Percentiles rank a stretch among this genome's conserved stretches.
These are phyloP conservation scores for Nilaparvata lugens DNA, from an alignment of 1,140 invertebrate genomes.

Conservation along the genomic window DNA sequence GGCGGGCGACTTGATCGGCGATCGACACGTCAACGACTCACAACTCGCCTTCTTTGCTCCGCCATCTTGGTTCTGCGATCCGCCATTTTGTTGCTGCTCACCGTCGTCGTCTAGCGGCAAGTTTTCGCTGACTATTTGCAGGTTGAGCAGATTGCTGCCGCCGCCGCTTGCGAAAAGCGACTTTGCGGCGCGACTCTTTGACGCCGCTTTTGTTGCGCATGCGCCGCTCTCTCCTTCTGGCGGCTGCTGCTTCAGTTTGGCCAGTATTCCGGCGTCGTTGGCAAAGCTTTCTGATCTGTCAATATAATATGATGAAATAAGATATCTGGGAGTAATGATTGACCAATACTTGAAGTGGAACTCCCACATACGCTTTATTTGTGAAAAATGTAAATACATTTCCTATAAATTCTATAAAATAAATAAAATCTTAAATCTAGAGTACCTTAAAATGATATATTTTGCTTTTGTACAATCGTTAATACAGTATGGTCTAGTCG, in stretches of 20 bases:
- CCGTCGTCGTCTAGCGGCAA: neutral
- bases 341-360: too few species aligned
- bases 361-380: too few species aligned
- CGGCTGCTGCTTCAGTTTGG: slow-evolving; percentile 44
- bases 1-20: slow-evolving; percentile 44
- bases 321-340: too few species aligned
- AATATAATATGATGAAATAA: slow-evolving; percentile 15
- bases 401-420: too few species aligned
- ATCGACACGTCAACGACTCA: slow-evolving; percentile 24
- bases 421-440: too few species aligned
- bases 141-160: neutral
- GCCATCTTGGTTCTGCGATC: neutral
- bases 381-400: too few species aligned
- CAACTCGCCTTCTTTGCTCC: slow-evolving; percentile 6
- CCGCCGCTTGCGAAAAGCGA: too few species aligned
- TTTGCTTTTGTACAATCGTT: too few species aligned
- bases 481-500: too few species aligned
- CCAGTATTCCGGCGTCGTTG: slow-evolving; percentile 62
- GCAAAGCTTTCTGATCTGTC: slow-evolving; percentile 61
- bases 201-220: too few species aligned
- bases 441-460: too few species aligned
- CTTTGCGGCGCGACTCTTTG: too few species aligned
- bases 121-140: neutral
- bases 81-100: slow-evolving; percentile 7
- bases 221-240: slow-evolving; percentile 18